phyloP scores from a whole-genome alignment of 2,113 vertebrate genomes.

The Siniperca knerii region DNA sequence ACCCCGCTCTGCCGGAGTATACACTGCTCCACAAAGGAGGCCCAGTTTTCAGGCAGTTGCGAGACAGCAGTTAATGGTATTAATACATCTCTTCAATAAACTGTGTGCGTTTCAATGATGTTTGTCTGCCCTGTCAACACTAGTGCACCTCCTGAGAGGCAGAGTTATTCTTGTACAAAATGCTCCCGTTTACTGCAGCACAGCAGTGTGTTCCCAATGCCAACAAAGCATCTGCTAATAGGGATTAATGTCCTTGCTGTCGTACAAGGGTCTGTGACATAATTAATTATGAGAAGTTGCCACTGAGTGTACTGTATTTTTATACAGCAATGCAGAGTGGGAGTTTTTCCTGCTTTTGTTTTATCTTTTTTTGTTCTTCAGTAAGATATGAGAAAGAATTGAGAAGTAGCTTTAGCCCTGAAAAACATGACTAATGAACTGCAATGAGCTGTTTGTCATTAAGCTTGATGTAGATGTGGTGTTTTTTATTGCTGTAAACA shows the following conservation, averaged over 20 bases:
- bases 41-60: too few species aligned
- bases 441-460: slow-evolving; percentile 26
- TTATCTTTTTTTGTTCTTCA: slow-evolving; percentile 2
- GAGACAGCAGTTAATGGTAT: too few species aligned
- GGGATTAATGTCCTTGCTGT: slow-evolving; percentile 29
- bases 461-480: not conserved
- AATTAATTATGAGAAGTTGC: slow-evolving; percentile 18
- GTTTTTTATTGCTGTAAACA: slow-evolving; percentile 18
- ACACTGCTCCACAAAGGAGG: too few species aligned
- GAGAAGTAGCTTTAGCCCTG: not conserved
- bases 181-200: not conserved
- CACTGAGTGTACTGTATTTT: too few species aligned
- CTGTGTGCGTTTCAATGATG: not conserved
- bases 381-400: not conserved
- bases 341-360: not conserved
- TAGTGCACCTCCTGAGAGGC: not conserved
- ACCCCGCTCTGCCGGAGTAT: too few species aligned
- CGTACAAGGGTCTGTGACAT: not conserved
- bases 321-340: not conserved
- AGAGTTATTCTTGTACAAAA: too few species aligned
- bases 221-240: slow-evolving; percentile 8
- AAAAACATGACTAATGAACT: not conserved
- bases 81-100: too few species aligned
- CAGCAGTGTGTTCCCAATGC: not conserved
- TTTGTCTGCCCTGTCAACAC: not conserved